Evolutionary conservation across 2,797 vertebrate genomes (phyloP), one percentile per base, ranked within the genome.

Genomic region (Cossypha dichroa): DNA sequence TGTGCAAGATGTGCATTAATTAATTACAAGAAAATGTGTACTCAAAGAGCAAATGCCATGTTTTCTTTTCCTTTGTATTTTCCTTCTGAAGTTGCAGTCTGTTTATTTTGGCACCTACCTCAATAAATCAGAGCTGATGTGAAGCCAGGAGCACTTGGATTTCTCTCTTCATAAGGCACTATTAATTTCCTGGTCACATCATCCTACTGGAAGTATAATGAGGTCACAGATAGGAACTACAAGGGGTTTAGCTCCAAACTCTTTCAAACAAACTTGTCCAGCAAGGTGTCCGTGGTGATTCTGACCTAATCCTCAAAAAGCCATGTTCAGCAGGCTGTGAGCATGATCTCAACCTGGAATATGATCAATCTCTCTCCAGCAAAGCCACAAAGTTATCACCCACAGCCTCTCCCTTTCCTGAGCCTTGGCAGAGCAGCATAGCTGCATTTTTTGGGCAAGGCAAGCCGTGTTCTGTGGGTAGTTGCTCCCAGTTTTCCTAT

Each of bases 161-260:
- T 85, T 60, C 43, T 89, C 63, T 72, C 93, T 92, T 86, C 69
- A 36, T 66, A 85, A 77, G 56, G 48, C 79, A 8, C 52, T 60
- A 16, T 96, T 79, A 60, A 73, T 93, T 88, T 96, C 83, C 96
- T 96, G 69, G 89, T 94, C 95, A 93, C 95, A 89, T 94, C 55
- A 0, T 48, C 46, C 69, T 84, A 2, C 80, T 93, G 85, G 25
- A 92, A 88, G 48, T n/a, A 49, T 46, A 79, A 72, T 45, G 85
- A 95, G 89, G 60, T 63, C 75, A 33, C 49, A 88, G 66, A 56
- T 40, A 46, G 8, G 62, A 92, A 31, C 73, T 74, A 28, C 55
- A 73, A 38, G 68, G 69, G 81, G 8, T 91, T 93, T 58, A 70
- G 54, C 49, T 68, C 13, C 54, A 93, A 85, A 67, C 34, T 79